Evolutionary conservation across 2,113 vertebrate genomes (phyloP).

Genomic region (Coturnix japonica): DNA sequence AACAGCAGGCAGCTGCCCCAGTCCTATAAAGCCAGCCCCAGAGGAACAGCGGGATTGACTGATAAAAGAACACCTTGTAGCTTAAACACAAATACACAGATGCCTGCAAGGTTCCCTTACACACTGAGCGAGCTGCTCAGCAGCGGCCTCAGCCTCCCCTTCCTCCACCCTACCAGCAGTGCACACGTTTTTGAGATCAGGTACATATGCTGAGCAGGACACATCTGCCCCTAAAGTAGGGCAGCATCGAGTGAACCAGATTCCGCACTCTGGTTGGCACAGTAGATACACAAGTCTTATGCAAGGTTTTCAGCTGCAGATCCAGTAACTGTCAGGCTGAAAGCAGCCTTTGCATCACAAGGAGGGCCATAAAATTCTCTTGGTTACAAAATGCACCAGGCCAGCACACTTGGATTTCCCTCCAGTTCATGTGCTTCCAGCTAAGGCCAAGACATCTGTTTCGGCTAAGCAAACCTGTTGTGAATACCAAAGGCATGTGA

Average conservation of each 20-base stretch:
- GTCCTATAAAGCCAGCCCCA: neutral
- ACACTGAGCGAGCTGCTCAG: neutral
- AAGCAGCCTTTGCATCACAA: neutral
- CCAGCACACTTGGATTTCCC: neutral
- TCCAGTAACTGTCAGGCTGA: neutral
- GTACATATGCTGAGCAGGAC: neutral
- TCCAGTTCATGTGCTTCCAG: neutral
- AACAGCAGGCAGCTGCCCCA: neutral
- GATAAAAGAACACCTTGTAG: neutral
- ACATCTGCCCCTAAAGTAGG: neutral
- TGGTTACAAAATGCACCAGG: neutral
- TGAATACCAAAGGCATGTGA: slow-evolving; percentile 1
- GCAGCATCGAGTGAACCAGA: accelerated
- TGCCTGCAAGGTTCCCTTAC: neutral
- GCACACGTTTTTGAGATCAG: neutral
- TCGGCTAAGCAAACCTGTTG: slow-evolving; percentile 18
- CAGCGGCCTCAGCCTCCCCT: neutral
- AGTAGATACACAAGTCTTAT: accelerated
- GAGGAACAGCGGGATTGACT: neutral
- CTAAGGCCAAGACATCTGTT: slow-evolving; percentile 11
- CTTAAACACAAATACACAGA: neutral
- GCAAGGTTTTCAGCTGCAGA: neutral
- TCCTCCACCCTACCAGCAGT: neutral
- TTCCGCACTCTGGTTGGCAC: neutral
- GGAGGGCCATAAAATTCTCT: neutral